A percentile compares a stretch with the other conserved stretches of the same genome.
phyloP scores from a whole-genome alignment of 2,113 vertebrate genomes.

The Nycticorax nycticorax region DNA sequence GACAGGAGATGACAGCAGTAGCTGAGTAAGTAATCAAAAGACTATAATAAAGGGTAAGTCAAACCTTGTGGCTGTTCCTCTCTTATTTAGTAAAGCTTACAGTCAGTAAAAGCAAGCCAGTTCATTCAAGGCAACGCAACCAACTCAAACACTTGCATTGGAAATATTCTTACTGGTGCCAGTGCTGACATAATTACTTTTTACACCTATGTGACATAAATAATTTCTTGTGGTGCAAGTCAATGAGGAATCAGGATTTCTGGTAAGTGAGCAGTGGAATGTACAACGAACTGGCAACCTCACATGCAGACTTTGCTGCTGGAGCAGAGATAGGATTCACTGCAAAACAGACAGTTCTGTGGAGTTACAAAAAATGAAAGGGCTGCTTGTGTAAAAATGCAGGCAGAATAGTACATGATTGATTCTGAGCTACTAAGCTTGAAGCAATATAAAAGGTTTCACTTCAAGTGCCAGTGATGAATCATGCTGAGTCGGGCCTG shows the following conservation, averaged over 20 bases:
- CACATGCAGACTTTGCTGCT: background rate
- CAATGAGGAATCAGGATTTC: background rate
- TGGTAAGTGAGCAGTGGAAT: background rate
- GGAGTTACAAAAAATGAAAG: background rate
- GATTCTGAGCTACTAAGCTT: slow-evolving; percentile 2
- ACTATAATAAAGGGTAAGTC: background rate
- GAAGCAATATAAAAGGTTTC: slow-evolving; percentile 15
- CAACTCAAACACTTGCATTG: background rate
- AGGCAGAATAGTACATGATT: background rate
- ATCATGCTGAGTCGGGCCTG: background rate
- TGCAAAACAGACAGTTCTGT: background rate
- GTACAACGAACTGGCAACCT: background rate
- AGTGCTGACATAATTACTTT: background rate
- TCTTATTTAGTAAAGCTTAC: background rate
- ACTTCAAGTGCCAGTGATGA: slow-evolving; percentile 24
- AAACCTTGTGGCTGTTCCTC: background rate
- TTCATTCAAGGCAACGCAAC: background rate
- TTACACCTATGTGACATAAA: background rate
- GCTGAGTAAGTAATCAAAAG: background rate
- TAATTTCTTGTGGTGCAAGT: background rate
- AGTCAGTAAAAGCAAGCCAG: background rate
- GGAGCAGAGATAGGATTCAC: background rate
- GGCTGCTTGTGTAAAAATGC: background rate
- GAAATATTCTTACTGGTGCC: background rate
- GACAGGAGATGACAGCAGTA: background rate